Evolutionary conservation across 2,797 vertebrate genomes (phyloP), one percentile per base, ranked within the genome.

Genomic region (Cynopterus sphinx): DNA sequence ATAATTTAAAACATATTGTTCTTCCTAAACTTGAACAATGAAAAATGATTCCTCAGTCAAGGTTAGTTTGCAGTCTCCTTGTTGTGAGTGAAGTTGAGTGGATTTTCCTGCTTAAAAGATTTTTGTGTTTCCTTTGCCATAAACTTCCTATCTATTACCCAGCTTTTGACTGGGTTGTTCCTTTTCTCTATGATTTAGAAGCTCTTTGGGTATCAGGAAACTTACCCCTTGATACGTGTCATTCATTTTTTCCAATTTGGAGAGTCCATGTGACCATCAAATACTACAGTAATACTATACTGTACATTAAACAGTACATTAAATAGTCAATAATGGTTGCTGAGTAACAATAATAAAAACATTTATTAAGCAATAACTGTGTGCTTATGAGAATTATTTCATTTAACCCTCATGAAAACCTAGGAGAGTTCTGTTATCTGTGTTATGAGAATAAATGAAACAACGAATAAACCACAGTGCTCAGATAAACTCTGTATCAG

Each of bases 21-120:
- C 41, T 83, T 79, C 9, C 65, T 46, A 51, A 68, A 1, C 51
- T 41, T 26, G 28, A 74, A 3, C 31, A 28, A 46, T 51, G 68
- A 68, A 51, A 63, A 79, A 36, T 4, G 19, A 70, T 22, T 81
- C 39, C 65, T 49, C 21, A 5, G 49, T 51, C 55, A 67, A 57
- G 6, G 39, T 2, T 55, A 43, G 36, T 19, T 63, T 79, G 33
- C 17, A 55, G 6, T 31, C 82, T 26, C 88, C 33, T 57, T 79
- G 67, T 12, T 3, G 1, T 5, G 4, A 85, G 39, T 8, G 26
- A 78, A 21, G 55, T 0, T 21, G 26, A 24, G 5, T n/a, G 22
- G 24, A 19, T 65, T 91, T 92, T 68, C 36, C 28, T 46, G 2
- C n/a, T 93, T 53, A 59, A 87, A 95, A 67, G 16, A 8, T 67